Percentiles rank a stretch among this genome's conserved stretches.
Evolutionary conservation across 2,797 vertebrate genomes (phyloP).

Genomic region (Picus viridis): DNA sequence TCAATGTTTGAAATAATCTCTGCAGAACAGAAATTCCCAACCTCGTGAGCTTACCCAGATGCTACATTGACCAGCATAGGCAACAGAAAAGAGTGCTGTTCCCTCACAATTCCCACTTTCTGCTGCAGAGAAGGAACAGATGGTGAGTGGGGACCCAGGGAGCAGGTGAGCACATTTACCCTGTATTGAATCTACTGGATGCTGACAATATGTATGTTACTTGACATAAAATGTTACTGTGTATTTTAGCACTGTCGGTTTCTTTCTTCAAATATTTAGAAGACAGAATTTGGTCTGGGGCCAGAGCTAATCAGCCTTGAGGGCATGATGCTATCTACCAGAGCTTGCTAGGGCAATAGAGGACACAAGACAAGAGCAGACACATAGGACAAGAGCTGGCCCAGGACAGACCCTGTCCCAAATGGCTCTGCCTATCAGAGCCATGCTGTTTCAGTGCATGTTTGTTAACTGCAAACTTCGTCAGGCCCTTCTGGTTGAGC

Average conservation of each 20-base stretch:
- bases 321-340: accelerated
- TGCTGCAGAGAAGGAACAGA: neutral
- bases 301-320: neutral
- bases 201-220: neutral
- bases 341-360: accelerated
- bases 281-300: neutral
- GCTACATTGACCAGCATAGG: neutral
- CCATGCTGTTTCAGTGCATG: neutral
- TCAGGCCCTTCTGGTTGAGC: neutral
- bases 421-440: accelerated
- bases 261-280: neutral
- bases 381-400: no score
- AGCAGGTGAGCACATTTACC: neutral
- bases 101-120: neutral
- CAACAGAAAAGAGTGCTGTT: neutral
- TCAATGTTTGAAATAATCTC: neutral
- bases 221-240: neutral
- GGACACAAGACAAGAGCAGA: accelerated
- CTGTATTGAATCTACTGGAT: neutral
- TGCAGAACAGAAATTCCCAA: neutral
- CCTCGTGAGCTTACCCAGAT: neutral
- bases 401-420: accelerated
- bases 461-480: neutral
- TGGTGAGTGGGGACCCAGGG: neutral
- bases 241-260: neutral